Base-by-base conservation (phyloP, 1,140 invertebrate genomes). In the Linepithema humile region DNA sequence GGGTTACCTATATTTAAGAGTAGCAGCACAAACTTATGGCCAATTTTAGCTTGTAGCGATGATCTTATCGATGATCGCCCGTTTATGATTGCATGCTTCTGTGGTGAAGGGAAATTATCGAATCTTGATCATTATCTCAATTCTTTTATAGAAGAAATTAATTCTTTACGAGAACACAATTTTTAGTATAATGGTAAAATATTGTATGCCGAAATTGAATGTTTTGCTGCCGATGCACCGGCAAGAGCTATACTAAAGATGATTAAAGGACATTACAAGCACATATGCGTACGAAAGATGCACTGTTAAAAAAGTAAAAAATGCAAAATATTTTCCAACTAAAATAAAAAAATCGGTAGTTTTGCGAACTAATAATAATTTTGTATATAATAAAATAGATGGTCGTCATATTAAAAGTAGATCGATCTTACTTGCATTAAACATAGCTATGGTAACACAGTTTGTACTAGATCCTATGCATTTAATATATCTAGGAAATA, bases 221-320 rank as follows among this genome's bases (percentile, higher is more conserved):
- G 55, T 57, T 57, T 57, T 57, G 0, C 55, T 26, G 23, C 55
- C 23, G 55, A 57, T 57, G 55, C 55, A 57, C 23, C 55, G 10
- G 55, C 55, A 57, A 57, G 55, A 57, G 55, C 55, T 29, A 57
- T 57, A 20, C 12, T 57, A 57, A 57, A 57, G 15, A 57, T 57
- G 26, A 57, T 57, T 15, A 57, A 57, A 57, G 12, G 26, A 5
- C 26, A 57, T n/a, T 12, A 29, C 23, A 57, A 57, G 55, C 5
- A 57, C 12, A 57, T 57, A 57, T 29, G 23, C n/a, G 10, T 57
- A 26, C 26, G 4, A 57, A 57, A 57, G 12, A n/a, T n/a, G n/a
- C n/a, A 57, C 55, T 15, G 29, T 57, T 57, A 29, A 57, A 57
- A 57, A 29, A 57, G 23, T 57, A 29, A 57, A 29, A 29, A 57